Evolutionary conservation across 2,113 vertebrate genomes (phyloP), one percentile per base, ranked within the genome.

Genomic region (Conger conger): DNA sequence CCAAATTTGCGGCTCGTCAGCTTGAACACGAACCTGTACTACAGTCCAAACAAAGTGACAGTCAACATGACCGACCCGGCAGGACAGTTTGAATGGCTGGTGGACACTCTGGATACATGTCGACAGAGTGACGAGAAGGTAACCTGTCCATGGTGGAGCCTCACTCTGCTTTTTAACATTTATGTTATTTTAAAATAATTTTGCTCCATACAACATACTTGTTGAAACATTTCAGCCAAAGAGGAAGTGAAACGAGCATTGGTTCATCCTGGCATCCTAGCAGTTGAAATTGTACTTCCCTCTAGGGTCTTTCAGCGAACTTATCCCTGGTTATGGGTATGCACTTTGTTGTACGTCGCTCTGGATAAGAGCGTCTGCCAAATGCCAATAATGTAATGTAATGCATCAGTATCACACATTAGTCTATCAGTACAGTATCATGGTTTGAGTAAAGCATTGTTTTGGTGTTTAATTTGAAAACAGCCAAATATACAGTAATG

Each of bases 1-100:
- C 89, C 92, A 1, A 93, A 91, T 33, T 91, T 99, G 79, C 94
- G 98, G 77, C 93, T 99, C 91, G 91, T 99, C 80, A 98, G 97
- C 90, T 93, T 99, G 82, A 99, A 99, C 93, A 99, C 98, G 0
- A 97, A 97, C 87, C 94, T 99, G 0, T 99, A 99, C 92, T 99
- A 99, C 53, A 86, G 95, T 68, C 98, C 97, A 0, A 92, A 99
- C 87, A 50, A 90, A 1, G 89, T 91, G 88, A 97, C 97, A 0
- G 37, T 87, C 36, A 97, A 98, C 92, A 88, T 94, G 90, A 97
- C 93, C 3, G 98, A 99, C 87, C 98, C 98, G 68, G 96, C 95
- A 40, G 91, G 93, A 85, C 97, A 97, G 87, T 93, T 96, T 87
- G 89, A 89, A 81, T 97, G 97, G 97, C 91, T 97, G 50, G 94